Evolutionary conservation across 2,113 vertebrate genomes (phyloP), one percentile per base, ranked within the genome.

Genomic region (Siphamia tubifer): DNA sequence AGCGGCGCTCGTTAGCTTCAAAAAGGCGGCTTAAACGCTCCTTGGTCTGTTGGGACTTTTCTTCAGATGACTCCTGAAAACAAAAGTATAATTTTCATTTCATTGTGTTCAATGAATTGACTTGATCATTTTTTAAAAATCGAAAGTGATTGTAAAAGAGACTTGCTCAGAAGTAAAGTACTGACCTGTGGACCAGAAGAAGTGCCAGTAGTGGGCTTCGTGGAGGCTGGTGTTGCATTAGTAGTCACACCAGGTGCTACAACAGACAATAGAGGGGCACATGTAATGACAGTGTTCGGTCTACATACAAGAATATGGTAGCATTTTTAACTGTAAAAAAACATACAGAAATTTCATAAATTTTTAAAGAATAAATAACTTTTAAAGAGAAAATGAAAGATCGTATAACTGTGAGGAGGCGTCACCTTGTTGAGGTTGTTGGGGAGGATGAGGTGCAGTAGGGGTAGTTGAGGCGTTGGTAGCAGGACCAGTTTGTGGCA

Each of bases 1-100:
- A 97, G 31, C 95, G 96, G 0, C 94, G 91, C 51, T 97, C 96
- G 0, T 99, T 99, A 36, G 93, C 90, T 0, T 45, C 38, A 32
- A 96, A 95, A 23, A 99, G 88, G 7, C 94, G 87, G 52, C 92
- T 89, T 66, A 99, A 88, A 0, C 95, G 94, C 58, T 96, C 96
- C 76, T 94, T 96, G 40, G 93, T 27, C 47, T 95, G 93, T 4
- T 92, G 90, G 36, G 64, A 91, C 87, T 94, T 96, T 66, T 98
- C 96, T 81, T 98, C 97, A 0, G 84, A 91, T 0, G 94, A 92
- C 75, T 94, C 94, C 95, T 98, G 81, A 11, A 31, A 47, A 19
- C 20, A 20, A 21, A 1, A 58, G 4, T 3, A 47, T 27, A 47
- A 15, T 2, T 24, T 25, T 27, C 4, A 34, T 34, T 45, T 11